Evolutionary conservation across 2,113 vertebrate genomes (phyloP).

Genomic region (Chloropsis hardwickii): DNA sequence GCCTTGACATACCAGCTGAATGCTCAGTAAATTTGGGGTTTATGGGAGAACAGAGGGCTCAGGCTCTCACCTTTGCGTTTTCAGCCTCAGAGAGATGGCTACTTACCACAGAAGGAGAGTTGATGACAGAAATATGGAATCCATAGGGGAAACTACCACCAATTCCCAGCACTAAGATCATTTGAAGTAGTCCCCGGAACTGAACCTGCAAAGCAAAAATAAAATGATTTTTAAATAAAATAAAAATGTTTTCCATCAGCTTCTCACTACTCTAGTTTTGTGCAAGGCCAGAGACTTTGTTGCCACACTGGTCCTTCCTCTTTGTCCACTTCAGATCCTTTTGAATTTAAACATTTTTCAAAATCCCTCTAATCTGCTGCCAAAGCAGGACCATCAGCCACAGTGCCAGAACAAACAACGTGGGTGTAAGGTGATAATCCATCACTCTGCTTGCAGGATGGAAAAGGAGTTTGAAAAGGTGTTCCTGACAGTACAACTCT

Average conservation of each 20-base stretch:
- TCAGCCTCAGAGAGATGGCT: background rate
- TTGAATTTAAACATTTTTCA: background rate
- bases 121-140: slow-evolving; percentile 81
- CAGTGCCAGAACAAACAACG: background rate
- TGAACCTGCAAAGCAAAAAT: slow-evolving; percentile 45
- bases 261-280: background rate
- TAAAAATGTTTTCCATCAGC: background rate
- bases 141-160: slow-evolving; percentile 86
- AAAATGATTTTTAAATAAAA: background rate
- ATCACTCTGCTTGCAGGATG: background rate
- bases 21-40: background rate
- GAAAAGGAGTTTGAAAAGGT: background rate
- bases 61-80: background rate
- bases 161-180: slow-evolving; percentile 77
- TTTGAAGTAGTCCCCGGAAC: slow-evolving; percentile 53
- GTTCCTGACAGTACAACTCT: rapidly evolving
- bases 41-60: background rate
- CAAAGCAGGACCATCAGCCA: background rate
- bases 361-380: background rate
- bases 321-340: background rate
- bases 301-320: background rate
- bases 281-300: background rate
- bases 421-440: background rate
- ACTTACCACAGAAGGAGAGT: slow-evolving; percentile 81
- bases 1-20: background rate